These are phyloP conservation scores for Chloropsis hardwickii DNA, from an alignment of 2,113 vertebrate genomes.

Conservation along the genomic window DNA sequence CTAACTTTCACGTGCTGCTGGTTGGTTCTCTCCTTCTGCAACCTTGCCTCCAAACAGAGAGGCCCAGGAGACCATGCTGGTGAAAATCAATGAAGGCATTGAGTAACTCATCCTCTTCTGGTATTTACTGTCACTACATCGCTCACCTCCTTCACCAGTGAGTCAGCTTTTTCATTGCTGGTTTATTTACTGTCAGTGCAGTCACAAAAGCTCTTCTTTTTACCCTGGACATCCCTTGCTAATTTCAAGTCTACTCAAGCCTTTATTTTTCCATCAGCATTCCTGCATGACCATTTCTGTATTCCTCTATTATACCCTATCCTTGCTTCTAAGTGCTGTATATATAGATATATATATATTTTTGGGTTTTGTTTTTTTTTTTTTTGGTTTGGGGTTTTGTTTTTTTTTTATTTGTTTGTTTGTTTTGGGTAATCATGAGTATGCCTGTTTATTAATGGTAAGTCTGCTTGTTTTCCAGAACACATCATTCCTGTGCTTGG, in stretches of 20 bases:
- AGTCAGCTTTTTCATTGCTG: not conserved
- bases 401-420: not conserved
- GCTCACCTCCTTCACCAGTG: not conserved
- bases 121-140: not conserved
- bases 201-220: not conserved
- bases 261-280: not conserved
- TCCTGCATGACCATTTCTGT: not conserved
- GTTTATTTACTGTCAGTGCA: not conserved
- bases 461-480: not conserved
- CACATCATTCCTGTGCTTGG: not conserved
- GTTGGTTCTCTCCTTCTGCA: not conserved
- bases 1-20: not conserved
- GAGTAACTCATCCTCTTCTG: not conserved
- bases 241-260: not conserved
- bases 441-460: not conserved
- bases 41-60: not conserved
- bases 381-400: no score
- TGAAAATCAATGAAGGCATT: not conserved
- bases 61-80: not conserved
- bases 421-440: not conserved
- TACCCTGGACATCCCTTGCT: not conserved
- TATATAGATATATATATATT: no score
- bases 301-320: not conserved
- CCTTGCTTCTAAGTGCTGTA: not conserved
- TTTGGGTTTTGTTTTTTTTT: no score